Conservation (phyloP, 2,888 invertebrate species). For the Eupsilia transversa region DNA sequence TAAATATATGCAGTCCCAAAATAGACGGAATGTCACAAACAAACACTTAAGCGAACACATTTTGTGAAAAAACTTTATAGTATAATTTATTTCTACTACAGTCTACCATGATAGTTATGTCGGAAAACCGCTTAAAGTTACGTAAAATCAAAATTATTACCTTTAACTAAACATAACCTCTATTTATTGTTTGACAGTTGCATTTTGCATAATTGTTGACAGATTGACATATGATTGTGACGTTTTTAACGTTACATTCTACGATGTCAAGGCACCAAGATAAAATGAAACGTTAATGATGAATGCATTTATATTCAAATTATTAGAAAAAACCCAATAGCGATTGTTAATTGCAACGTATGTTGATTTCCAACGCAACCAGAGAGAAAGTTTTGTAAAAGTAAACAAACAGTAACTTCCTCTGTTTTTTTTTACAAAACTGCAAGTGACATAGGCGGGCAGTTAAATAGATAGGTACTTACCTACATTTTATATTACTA, state of each 20-base stretch:
- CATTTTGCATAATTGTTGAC: conserved; percentile 53
- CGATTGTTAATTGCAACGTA: background rate
- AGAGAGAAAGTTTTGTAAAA: background rate
- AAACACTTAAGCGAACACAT: conserved; percentile 66
- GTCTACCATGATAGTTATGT: conserved; percentile 58
- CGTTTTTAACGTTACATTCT: conserved; percentile 48
- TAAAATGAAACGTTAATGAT: background rate
- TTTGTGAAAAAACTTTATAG: conserved; percentile 57
- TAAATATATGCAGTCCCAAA: conserved; percentile 84
- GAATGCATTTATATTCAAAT: background rate
- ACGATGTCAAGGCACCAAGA: background rate
- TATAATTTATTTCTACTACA: conserved; percentile 48
- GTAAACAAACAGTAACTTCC: background rate
- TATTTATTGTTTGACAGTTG: conserved; percentile 71
- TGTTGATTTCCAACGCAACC: background rate
- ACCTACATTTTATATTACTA: background rate
- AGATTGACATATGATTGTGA: conserved; percentile 65
- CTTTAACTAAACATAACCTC: conserved; percentile 82
- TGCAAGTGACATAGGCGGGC: background rate
- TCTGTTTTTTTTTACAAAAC: background rate
- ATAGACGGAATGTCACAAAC: conserved; percentile 82
- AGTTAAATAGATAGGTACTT: background rate
- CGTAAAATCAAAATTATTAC: conserved; percentile 71
- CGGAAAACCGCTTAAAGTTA: conserved; percentile 63
- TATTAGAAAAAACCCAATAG: background rate